Percentiles rank a stretch among this genome's conserved stretches.
Conservation (phyloP, 2,797 vertebrate genomes). For the Emys orbicularis region DNA sequence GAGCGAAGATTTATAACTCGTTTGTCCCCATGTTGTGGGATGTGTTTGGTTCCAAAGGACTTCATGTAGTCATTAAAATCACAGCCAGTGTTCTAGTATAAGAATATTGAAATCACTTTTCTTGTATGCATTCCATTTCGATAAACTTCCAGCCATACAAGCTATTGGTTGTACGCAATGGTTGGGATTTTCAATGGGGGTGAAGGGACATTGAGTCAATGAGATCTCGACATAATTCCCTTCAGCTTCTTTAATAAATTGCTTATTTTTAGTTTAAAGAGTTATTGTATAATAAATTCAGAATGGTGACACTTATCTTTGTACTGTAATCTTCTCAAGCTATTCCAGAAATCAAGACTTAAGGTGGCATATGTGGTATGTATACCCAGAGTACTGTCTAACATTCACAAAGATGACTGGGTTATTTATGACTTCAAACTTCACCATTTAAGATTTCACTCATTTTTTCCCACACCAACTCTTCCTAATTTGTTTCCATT, state of each 20-base stretch:
- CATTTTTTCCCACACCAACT: neutral
- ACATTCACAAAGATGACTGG: neutral
- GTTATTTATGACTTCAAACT: neutral
- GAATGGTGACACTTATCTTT: neutral
- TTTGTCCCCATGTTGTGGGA: neutral
- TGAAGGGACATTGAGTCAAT: neutral
- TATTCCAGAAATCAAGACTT: neutral
- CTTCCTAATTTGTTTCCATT: neutral
- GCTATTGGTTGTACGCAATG: neutral
- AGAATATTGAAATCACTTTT: neutral
- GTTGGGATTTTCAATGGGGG: neutral
- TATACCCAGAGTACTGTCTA: neutral
- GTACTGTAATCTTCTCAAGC: neutral
- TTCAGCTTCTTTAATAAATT: neutral
- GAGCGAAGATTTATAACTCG: neutral
- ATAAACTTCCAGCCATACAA: neutral
- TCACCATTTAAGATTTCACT: neutral
- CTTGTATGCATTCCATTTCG: neutral
- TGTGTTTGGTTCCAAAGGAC: neutral
- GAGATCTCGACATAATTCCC: neutral
- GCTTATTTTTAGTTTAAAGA: neutral
- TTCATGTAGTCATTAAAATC: neutral
- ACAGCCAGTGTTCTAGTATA: neutral
- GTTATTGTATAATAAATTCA: neutral
- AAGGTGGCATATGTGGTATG: neutral